Percentiles rank a stretch among this genome's conserved stretches.
phyloP scores from a whole-genome alignment of 2,113 vertebrate genomes.

The Alouatta palliata region DNA sequence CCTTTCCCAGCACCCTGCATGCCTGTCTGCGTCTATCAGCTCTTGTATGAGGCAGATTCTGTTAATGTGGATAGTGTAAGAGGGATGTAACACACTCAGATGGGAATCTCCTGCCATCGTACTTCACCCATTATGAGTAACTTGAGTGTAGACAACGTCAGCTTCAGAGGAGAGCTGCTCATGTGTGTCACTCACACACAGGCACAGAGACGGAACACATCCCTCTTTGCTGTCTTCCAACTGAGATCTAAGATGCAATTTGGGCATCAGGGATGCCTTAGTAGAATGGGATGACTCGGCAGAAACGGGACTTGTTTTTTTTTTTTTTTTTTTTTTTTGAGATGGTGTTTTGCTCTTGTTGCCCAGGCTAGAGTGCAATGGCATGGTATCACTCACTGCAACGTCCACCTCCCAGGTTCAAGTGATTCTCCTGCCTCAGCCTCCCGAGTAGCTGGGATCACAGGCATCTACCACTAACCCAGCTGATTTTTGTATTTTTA shows the following conservation, averaged over 20 bases:
- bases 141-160: conserved; percentile 85
- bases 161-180: conserved; percentile 89
- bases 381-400: no score
- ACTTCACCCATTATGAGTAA: conserved; percentile 91
- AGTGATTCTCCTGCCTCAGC: no score
- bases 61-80: conserved; percentile 89
- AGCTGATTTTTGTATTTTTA: no score
- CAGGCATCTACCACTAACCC: no score
- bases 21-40: conserved; percentile 87
- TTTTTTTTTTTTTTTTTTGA: no score
- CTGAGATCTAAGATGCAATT: conserved; percentile 91
- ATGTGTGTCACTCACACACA: conserved; percentile 88
- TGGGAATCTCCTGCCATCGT: conserved; percentile 89
- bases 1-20: conserved; percentile 89
- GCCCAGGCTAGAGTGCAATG: no score
- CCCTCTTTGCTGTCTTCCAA: conserved; percentile 89
- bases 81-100: conserved; percentile 87
- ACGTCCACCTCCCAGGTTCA: no score
- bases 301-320: conserved; percentile 81
- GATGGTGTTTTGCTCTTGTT: no score
- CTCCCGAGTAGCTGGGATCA: no score
- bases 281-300: conserved; percentile 68
- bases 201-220: conserved; percentile 87
- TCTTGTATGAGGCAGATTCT: conserved; percentile 89
- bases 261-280: conserved; percentile 89